phyloP scores from a whole-genome alignment of 2,113 vertebrate genomes.

The Bucco capensis region DNA sequence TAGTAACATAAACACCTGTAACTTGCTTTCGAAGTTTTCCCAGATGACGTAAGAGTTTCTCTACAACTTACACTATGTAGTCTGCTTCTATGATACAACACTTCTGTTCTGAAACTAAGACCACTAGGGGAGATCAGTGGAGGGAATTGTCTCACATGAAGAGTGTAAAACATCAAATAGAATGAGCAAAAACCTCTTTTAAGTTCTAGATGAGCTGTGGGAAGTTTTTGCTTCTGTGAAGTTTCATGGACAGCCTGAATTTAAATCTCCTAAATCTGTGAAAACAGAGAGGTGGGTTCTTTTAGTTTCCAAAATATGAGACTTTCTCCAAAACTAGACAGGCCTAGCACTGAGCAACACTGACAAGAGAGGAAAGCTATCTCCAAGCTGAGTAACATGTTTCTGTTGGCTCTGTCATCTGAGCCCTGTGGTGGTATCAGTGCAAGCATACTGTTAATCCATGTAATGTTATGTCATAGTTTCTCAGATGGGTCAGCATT shows the following conservation, averaged over 20 bases:
- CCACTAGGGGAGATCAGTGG: conserved; percentile 26
- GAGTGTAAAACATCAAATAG: conserved; percentile 22
- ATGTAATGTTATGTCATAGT: not conserved
- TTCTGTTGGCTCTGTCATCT: not conserved
- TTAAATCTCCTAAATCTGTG: not conserved
- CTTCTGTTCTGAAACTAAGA: conserved; percentile 32
- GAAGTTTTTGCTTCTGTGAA: conserved; percentile 3
- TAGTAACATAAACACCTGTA: not conserved
- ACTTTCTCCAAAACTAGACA: not conserved
- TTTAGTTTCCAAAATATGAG: not conserved
- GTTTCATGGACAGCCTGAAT: not conserved
- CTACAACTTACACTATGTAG: not conserved
- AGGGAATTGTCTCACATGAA: conserved; percentile 11
- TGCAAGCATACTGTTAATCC: not conserved
- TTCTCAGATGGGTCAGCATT: not conserved
- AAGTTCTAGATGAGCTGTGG: conserved; percentile 16
- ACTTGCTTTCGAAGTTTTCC: not conserved
- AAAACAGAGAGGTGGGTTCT: not conserved
- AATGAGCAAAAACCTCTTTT: conserved; percentile 13
- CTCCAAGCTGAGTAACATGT: not conserved
- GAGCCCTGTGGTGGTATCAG: not conserved
- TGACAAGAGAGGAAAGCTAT: not conserved
- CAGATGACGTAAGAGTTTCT: not conserved
- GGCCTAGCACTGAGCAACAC: not conserved
- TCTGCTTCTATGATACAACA: not conserved